Percentiles rank a stretch among this genome's conserved stretches.
Conservation (phyloP, 2,113 vertebrate genomes). For the Prinia subflava region DNA sequence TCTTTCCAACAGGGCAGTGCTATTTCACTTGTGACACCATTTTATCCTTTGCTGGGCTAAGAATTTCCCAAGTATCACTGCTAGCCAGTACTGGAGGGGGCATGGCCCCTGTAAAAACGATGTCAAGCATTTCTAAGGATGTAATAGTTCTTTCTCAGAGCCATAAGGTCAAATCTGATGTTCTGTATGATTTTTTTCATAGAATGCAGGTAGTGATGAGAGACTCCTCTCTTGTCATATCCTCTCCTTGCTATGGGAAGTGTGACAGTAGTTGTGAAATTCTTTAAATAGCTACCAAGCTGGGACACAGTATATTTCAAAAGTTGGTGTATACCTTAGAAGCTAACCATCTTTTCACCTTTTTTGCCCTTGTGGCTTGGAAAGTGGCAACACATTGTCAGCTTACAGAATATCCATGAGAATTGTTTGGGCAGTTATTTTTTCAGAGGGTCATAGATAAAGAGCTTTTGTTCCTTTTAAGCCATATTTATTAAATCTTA, state of each 20-base stretch:
- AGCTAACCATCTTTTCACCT: background rate
- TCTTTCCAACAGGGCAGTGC: rapidly evolving
- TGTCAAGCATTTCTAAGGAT: background rate
- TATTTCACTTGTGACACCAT: background rate
- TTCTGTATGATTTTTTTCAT: background rate
- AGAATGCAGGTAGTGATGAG: background rate
- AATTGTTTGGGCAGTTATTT: background rate
- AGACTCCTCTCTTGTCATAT: background rate
- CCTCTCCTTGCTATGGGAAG: background rate
- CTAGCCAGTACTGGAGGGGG: background rate
- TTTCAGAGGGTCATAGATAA: background rate
- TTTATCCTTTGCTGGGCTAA: background rate
- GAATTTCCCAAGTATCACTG: background rate
- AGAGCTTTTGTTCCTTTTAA: background rate
- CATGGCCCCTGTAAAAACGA: rapidly evolving
- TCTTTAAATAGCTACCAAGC: background rate
- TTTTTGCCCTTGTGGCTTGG: background rate
- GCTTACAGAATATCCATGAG: background rate
- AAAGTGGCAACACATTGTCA: background rate
- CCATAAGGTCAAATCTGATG: background rate
- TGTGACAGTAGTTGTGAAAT: background rate
- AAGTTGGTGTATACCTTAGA: background rate
- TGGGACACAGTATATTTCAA: background rate
- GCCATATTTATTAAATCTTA: background rate
- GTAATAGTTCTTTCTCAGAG: background rate